These are phyloP conservation scores for Antheraea assamensis DNA, from an alignment of 2,888 invertebrate species.

Conservation along the genomic window DNA sequence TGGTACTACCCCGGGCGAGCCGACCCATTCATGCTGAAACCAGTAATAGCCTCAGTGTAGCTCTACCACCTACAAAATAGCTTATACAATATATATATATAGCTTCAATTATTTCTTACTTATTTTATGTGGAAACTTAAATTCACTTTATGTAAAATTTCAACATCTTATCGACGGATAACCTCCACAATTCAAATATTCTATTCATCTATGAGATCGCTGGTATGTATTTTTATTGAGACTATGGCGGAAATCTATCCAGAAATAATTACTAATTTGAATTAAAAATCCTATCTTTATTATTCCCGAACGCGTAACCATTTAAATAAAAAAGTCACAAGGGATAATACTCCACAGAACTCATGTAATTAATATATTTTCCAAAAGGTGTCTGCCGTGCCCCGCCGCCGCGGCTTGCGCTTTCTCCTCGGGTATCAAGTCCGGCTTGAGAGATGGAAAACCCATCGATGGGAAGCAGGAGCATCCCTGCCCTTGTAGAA, in stretches of 20 bases:
- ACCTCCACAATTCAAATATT: too few species aligned
- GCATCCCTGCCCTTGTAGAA: conserved; percentile 59
- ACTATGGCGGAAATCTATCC: background rate
- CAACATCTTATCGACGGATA: too few species aligned
- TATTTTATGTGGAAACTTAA: too few species aligned
- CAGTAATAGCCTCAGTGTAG: too few species aligned
- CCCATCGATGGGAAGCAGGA: conserved; percentile 60
- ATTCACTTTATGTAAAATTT: too few species aligned
- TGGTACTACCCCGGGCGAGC: too few species aligned
- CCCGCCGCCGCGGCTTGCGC: conserved; percentile 62
- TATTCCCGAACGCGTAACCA: background rate
- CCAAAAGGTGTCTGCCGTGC: conserved; percentile 62
- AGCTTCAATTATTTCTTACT: too few species aligned
- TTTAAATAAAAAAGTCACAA: background rate
- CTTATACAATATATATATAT: too few species aligned
- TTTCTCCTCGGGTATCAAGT: conserved; percentile 64
- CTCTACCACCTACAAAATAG: too few species aligned
- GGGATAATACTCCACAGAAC: background rate
- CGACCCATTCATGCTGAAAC: too few species aligned
- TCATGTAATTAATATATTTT: background rate
- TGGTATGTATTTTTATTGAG: too few species aligned
- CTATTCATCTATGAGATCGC: too few species aligned
- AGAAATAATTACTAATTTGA: background rate
- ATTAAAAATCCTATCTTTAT: background rate
- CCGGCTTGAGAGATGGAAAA: conserved; percentile 55